Evolutionary conservation across 2,113 vertebrate genomes (phyloP).

Genomic region (Sorex fumeus): DNA sequence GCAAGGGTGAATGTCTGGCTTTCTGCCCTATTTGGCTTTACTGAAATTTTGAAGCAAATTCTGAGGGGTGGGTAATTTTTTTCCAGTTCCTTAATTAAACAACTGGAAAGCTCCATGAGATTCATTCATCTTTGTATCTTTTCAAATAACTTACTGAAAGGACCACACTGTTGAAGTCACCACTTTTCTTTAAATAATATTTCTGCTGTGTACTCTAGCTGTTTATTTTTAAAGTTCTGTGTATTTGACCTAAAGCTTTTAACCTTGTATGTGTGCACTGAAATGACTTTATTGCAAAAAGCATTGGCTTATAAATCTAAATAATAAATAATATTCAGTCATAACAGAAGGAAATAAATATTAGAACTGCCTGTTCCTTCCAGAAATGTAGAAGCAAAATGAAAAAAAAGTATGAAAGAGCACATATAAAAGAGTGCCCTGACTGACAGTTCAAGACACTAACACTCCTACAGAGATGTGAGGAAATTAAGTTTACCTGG

Average conservation of each 20-base stretch:
- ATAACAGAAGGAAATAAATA: slow-evolving; percentile 47
- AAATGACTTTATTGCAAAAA: slow-evolving; percentile 81
- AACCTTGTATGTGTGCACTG: slow-evolving; percentile 79
- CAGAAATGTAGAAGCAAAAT: slow-evolving; percentile 39
- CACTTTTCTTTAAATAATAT: slow-evolving; percentile 80
- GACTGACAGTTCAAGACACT: fast-evolving
- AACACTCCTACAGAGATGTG: not conserved
- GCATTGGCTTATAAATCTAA: slow-evolving; percentile 79
- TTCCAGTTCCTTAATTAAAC: slow-evolving; percentile 72
- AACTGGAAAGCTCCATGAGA: slow-evolving; percentile 58
- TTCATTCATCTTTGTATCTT: slow-evolving; percentile 82
- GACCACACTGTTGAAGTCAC: slow-evolving; percentile 73
- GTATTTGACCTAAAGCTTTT: slow-evolving; percentile 85
- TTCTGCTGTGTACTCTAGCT: slow-evolving; percentile 77
- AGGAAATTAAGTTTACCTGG: not conserved
- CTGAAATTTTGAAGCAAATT: slow-evolving; percentile 50
- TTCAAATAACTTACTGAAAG: slow-evolving; percentile 75
- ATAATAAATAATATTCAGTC: slow-evolving; percentile 80
- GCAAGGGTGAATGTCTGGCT: slow-evolving; percentile 40
- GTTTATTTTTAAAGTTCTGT: slow-evolving; percentile 84
- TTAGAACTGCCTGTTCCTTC: slow-evolving; percentile 71
- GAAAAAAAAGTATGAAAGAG: not conserved
- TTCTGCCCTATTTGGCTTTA: slow-evolving; percentile 32
- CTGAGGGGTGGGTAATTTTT: slow-evolving; percentile 61
- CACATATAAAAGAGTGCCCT: not conserved